Evolutionary conservation across 2,888 invertebrate genomes (phyloP).

Genomic region (Cyclophora punctaria): DNA sequence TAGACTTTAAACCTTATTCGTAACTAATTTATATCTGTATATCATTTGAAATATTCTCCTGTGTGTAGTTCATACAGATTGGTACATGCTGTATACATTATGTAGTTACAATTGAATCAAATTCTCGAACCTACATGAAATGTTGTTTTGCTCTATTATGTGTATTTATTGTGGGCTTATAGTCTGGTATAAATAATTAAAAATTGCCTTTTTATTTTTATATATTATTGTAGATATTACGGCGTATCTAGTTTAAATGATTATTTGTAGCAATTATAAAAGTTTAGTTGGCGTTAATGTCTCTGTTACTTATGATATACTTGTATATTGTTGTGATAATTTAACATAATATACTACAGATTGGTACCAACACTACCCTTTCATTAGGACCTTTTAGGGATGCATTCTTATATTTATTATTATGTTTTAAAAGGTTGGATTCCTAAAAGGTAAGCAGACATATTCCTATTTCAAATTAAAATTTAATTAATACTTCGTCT

Average conservation of each 20-base stretch:
- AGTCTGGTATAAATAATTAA: slow-evolving; percentile 36
- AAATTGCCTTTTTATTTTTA: slow-evolving; percentile 35
- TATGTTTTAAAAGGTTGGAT: no score
- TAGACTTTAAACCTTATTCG: no score
- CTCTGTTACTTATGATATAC: slow-evolving; percentile 42
- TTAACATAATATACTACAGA: slow-evolving; percentile 50
- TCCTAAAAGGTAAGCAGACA: no score
- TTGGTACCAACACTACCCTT: slow-evolving; percentile 36
- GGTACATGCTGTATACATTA: not conserved
- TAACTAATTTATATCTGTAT: no score
- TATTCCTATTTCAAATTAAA: no score
- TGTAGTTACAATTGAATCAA: not conserved
- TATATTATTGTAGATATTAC: slow-evolving; percentile 18
- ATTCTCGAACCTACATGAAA: slow-evolving; percentile 12
- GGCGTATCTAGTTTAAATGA: slow-evolving; percentile 35
- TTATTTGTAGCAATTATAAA: slow-evolving; percentile 45
- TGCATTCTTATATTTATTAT: no score
- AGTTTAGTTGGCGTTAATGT: slow-evolving; percentile 38
- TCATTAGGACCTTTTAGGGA: no score
- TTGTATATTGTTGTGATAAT: slow-evolving; percentile 55
- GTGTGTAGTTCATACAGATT: not conserved
- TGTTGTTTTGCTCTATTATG: slow-evolving; percentile 43
- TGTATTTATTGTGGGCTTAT: slow-evolving; percentile 33
- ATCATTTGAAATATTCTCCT: not conserved
- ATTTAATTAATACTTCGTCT: no score